Conservation (phyloP, 2,113 vertebrate species). For the Chlorocebus sabaeus region DNA sequence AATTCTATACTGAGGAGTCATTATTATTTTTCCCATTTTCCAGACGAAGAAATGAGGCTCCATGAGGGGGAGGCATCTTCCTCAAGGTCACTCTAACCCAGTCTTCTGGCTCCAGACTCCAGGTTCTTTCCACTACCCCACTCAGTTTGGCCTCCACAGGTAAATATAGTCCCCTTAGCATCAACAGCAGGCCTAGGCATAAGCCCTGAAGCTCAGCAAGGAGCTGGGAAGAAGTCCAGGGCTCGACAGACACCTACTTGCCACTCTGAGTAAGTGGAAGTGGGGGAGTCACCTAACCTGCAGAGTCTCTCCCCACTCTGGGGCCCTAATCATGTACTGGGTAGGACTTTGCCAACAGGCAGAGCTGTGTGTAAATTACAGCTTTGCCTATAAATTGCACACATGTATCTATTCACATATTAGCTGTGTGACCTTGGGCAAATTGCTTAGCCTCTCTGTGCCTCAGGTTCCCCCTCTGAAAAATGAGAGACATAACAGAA, state of each 20-base stretch:
- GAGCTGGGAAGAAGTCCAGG: not conserved
- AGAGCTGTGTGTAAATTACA: not conserved
- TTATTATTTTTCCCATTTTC: not conserved
- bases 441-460: not conserved
- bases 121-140: not conserved
- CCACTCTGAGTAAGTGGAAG: not conserved
- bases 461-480: not conserved
- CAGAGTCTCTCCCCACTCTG: too few species aligned
- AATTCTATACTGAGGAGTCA: not conserved
- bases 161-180: not conserved
- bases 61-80: not conserved
- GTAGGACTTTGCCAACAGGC: not conserved
- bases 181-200: fast-evolving
- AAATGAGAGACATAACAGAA: not conserved
- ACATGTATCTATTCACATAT: too few species aligned
- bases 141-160: not conserved
- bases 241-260: not conserved
- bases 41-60: not conserved
- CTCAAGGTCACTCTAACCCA: not conserved
- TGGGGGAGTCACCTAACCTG: fast-evolving
- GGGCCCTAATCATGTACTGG: not conserved
- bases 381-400: not conserved
- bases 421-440: not conserved
- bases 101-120: not conserved
- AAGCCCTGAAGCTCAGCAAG: not conserved